These are phyloP conservation scores for Ephialtes manifestator DNA, from an alignment of 2,888 invertebrate species.

Conservation along the genomic window DNA sequence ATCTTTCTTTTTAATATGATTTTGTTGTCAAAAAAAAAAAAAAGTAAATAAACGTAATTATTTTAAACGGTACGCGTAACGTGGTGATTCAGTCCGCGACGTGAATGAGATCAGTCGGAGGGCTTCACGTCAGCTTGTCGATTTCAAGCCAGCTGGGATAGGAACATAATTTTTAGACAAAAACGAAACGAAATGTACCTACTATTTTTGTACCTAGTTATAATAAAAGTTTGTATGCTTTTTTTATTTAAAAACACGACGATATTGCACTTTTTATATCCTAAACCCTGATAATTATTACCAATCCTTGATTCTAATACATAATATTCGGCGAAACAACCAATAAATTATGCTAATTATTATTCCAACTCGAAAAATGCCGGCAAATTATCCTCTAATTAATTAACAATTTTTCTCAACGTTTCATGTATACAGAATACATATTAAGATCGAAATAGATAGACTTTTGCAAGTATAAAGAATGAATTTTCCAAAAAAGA, in stretches of 20 bases:
- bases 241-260: constrained; percentile 77
- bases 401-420: too few relatives aligned
- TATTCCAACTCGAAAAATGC: too few relatives aligned
- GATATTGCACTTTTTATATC: constrained; percentile 15
- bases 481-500: too few relatives aligned
- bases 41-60: constrained; percentile 32
- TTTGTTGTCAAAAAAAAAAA: constrained; percentile 37
- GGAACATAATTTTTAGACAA: constrained; percentile 75
- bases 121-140: constrained; percentile 53
- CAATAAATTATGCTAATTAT: too few relatives aligned
- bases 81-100: constrained; percentile 53
- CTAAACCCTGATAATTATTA: not conserved
- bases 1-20: constrained; percentile 41
- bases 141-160: constrained; percentile 68
- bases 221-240: constrained; percentile 85
- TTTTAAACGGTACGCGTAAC: constrained; percentile 41
- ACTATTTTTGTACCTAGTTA: constrained; percentile 84
- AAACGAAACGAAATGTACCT: constrained; percentile 82
- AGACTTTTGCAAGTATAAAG: too few relatives aligned
- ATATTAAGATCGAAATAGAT: too few relatives aligned
- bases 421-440: too few relatives aligned
- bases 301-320: not conserved
- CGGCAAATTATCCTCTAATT: too few relatives aligned
- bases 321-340: not conserved
- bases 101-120: constrained; percentile 31